These are phyloP conservation scores for Grammomys surdaster DNA, from an alignment of 2,113 vertebrate species.

Conservation along the genomic window DNA sequence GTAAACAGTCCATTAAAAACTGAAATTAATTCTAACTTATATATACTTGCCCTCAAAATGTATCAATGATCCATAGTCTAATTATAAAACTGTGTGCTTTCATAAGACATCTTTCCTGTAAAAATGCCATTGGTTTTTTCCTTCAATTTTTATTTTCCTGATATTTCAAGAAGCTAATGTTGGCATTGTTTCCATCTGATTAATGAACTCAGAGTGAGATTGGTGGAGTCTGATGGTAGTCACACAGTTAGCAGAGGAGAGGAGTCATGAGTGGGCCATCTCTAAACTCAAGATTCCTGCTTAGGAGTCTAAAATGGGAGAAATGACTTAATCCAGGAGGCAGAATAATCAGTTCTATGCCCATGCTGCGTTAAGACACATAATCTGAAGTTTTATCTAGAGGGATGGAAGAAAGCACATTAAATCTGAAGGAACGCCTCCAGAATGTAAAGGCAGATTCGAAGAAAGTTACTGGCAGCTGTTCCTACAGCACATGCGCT, in stretches of 20 bases:
- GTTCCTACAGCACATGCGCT: not conserved
- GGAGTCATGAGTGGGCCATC: not conserved
- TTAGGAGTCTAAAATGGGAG: not conserved
- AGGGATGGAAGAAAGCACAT: not conserved
- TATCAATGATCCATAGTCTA: not conserved
- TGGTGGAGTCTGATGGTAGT: not conserved
- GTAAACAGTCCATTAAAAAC: conserved; percentile 17
- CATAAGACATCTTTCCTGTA: not conserved
- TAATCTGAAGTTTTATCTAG: not conserved
- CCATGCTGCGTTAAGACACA: not conserved
- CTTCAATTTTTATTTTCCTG: not conserved
- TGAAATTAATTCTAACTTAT: conserved; percentile 18
- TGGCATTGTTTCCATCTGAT: conserved; percentile 15
- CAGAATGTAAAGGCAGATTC: not conserved
- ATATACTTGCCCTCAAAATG: not conserved
- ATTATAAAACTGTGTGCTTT: not conserved
- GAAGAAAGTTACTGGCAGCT: not conserved
- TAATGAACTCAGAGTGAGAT: conserved; percentile 26
- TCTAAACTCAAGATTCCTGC: not conserved
- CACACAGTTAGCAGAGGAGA: not conserved
- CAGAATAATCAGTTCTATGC: not conserved
- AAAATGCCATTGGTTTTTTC: not conserved
- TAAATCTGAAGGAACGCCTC: not conserved
- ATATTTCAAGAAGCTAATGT: not conserved
- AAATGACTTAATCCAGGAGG: not conserved